phyloP scores from a whole-genome alignment of 1,140 invertebrate genomes.

The Sweltsa coloradensis region DNA sequence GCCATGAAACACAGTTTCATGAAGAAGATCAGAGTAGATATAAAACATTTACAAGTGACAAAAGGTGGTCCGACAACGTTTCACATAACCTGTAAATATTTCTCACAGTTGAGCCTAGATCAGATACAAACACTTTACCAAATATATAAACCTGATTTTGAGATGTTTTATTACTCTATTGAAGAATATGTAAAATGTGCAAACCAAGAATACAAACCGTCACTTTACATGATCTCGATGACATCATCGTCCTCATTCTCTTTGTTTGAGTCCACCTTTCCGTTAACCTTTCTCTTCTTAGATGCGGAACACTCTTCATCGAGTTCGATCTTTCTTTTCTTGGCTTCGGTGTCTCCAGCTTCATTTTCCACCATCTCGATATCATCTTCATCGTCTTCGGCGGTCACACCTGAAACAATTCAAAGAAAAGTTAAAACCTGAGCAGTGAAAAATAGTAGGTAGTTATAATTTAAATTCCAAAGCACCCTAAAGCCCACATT shows the following conservation, averaged over 20 bases:
- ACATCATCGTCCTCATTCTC: neutral
- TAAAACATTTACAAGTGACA: conserved; percentile 22
- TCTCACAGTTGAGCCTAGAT: conserved; percentile 23
- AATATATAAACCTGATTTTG: conserved; percentile 30
- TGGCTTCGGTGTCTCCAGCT: neutral
- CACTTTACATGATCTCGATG: neutral
- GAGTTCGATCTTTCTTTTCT: neutral
- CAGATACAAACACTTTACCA: conserved; percentile 24
- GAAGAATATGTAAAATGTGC: conserved; percentile 25
- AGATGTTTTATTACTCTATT: conserved; percentile 30
- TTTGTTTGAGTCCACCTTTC: no score
- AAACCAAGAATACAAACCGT: neutral
- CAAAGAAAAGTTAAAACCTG: neutral
- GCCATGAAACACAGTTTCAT: conserved; percentile 24
- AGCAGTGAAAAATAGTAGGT: no score
- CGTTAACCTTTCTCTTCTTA: neutral
- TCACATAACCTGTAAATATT: conserved; percentile 27
- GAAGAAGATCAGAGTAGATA: conserved; percentile 21
- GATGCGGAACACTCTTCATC: neutral
- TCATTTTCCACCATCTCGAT: neutral
- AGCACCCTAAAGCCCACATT: no score
- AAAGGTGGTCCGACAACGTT: conserved; percentile 24
- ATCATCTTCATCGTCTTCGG: neutral
- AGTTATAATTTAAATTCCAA: no score
- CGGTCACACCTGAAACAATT: neutral